These are phyloP conservation scores for Ectemnius lituratus DNA, from an alignment of 2,888 invertebrate species.

Conservation along the genomic window DNA sequence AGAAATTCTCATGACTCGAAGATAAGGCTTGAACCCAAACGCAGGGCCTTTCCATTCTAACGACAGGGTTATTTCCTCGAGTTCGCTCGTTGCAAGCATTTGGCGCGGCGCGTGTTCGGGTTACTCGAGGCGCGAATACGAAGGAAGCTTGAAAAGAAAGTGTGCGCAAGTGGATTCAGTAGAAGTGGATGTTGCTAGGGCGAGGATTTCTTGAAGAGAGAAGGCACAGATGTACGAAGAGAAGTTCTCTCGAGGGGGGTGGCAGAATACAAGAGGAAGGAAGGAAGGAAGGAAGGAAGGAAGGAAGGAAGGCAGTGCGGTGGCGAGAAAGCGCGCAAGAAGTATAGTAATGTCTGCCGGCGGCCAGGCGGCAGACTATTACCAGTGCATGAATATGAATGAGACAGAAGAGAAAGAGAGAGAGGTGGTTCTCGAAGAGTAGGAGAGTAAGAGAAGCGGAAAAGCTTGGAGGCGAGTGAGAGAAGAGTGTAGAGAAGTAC, in stretches of 20 bases:
- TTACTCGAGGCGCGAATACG: neutral
- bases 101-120: neutral
- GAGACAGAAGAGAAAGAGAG: slow-evolving; percentile 55
- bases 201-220: neutral
- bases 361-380: slow-evolving; percentile 72
- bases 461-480: neutral
- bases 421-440: neutral
- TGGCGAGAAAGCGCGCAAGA: slow-evolving; percentile 70
- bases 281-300: neutral
- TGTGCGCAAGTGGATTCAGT: no score
- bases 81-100: neutral
- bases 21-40: neutral
- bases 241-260: no score
- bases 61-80: no score
- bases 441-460: slow-evolving; percentile 23
- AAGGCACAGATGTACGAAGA: no score
- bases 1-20: neutral
- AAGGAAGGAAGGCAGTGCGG: slow-evolving; percentile 38
- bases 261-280: no score
- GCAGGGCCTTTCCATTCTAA: no score
- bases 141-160: neutral
- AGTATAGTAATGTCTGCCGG: slow-evolving; percentile 71
- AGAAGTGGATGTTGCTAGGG: neutral
- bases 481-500: no score
- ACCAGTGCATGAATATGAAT: slow-evolving; percentile 78